Evolutionary conservation across 2,888 invertebrate species (phyloP).

Genomic region (Diplazon laetatorius): DNA sequence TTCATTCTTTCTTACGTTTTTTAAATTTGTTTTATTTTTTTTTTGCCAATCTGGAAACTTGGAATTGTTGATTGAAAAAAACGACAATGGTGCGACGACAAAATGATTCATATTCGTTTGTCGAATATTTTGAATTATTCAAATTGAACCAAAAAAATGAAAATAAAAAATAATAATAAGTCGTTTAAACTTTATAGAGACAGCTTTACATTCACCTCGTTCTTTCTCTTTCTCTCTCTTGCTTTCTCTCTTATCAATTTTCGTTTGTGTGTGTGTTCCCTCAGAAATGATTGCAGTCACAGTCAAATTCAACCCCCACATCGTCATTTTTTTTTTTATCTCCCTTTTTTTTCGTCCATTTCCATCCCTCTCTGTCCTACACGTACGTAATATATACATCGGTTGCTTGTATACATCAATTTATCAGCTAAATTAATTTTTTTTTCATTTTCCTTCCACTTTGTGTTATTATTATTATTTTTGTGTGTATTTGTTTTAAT

Average conservation of each 20-base stretch:
- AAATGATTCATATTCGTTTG: not conserved
- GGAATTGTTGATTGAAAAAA: conserved; percentile 22
- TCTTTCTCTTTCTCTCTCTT: not conserved
- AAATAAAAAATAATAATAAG: not conserved
- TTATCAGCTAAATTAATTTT: conserved; percentile 50
- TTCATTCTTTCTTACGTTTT: not conserved
- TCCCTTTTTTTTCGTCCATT: conserved; percentile 50
- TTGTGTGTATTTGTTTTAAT: conserved; percentile 67
- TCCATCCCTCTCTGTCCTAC: conserved; percentile 60
- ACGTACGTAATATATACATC: conserved; percentile 63
- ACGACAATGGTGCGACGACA: not conserved
- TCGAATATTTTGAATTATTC: not conserved
- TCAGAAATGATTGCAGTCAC: conserved; percentile 82
- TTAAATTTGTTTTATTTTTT: too few relatives aligned
- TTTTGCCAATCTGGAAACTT: not conserved
- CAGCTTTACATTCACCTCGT: not conserved
- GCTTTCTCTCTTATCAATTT: conserved; percentile 14
- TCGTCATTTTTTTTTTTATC: too few relatives aligned
- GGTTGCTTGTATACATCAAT: conserved; percentile 60
- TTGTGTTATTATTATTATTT: conserved; percentile 67
- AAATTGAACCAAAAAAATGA: not conserved
- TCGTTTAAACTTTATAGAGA: not conserved
- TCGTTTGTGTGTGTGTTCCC: conserved; percentile 54
- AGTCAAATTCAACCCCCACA: conserved; percentile 76
- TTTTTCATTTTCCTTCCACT: too few relatives aligned